A percentile compares a stretch with the other conserved stretches of the same genome.
These are phyloP conservation scores for Campylomormyrus numenius DNA, from an alignment of 2,113 vertebrate genomes.

Conservation along the genomic window DNA sequence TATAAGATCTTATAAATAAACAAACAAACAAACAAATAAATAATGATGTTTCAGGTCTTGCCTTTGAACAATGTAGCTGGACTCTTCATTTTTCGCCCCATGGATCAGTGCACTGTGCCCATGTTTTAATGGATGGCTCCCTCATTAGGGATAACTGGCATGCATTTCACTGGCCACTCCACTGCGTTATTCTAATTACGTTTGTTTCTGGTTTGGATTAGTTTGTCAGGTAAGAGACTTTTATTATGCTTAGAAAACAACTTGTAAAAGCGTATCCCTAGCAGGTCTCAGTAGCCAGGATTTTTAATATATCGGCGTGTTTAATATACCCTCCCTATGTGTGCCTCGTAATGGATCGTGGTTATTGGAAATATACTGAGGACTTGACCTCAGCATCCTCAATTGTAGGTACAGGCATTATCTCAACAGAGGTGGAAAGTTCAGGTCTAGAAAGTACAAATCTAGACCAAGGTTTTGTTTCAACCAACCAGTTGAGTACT, in stretches of 20 bases:
- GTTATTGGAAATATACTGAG: neutral
- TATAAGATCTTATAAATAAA: neutral
- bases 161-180: conserved; percentile 11
- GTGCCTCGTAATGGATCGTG: neutral
- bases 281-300: neutral
- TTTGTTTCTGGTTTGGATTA: conserved; percentile 13
- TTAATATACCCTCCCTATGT: neutral
- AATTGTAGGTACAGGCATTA: neutral
- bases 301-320: neutral
- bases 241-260: conserved; percentile 15
- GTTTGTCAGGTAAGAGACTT: conserved; percentile 9
- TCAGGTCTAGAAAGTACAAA: too few relatives aligned
- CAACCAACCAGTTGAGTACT: too few relatives aligned
- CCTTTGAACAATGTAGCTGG: neutral
- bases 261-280: neutral
- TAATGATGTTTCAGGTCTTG: neutral
- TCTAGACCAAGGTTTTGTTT: too few relatives aligned
- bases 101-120: neutral
- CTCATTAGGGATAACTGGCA: conserved; percentile 9
- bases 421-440: too few relatives aligned
- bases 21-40: neutral
- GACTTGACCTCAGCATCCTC: neutral
- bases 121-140: neutral
- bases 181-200: conserved; percentile 8
- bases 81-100: neutral